Base-by-base conservation (phyloP, 2,113 vertebrate genomes). In the Myxocyprinus asiaticus region DNA sequence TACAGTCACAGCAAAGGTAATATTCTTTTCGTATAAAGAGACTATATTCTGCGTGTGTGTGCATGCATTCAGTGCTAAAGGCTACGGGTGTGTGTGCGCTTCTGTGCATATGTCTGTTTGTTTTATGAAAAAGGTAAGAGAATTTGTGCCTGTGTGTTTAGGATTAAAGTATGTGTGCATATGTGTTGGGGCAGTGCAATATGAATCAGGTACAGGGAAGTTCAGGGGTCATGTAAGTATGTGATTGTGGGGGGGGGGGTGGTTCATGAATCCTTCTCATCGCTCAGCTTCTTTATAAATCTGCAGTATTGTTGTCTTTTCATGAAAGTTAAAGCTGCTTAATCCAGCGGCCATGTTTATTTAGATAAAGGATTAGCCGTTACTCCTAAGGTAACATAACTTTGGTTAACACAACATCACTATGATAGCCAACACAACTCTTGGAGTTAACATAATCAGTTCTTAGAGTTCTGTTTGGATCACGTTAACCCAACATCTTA, bases 261-360 rank as follows among this genome's bases (percentile, higher is more conserved):
- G 4, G 4, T 56, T 56, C n/a, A 5, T n/a, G 12, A 10, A 10
- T 53, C 10, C 10, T 48, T 53, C 6, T 2, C 9, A 17, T 14
- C 44, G 8, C 11, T 51, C 73, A 43, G n/a, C 22, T 65, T 44
- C 47, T 12, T 76, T 76, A 53, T 7, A 33, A 51, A n/a, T 75
- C 10, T 47, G 70, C 9, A 66, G 80, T 71, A 51, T 85, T 92
- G 89, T 92, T 92, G 89, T 90, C 88, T 91, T 92, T 92, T 91
- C 90, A 91, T 92, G 88, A 90, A 85, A 78, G 77, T 43, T 73
- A 88, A 86, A 91, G 79, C 88, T 76, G 63, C 51, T 81, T 89
- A 88, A 92, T 90, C 88, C 86, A 14, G 78, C 22, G 4, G 5
- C 81, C 81, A 82, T 8, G 78, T 90, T 89, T 90, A 88, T 90